Conservation (phyloP, 64 coral and sea anemone genomes). For the Pocillopora damicornis region DNA sequence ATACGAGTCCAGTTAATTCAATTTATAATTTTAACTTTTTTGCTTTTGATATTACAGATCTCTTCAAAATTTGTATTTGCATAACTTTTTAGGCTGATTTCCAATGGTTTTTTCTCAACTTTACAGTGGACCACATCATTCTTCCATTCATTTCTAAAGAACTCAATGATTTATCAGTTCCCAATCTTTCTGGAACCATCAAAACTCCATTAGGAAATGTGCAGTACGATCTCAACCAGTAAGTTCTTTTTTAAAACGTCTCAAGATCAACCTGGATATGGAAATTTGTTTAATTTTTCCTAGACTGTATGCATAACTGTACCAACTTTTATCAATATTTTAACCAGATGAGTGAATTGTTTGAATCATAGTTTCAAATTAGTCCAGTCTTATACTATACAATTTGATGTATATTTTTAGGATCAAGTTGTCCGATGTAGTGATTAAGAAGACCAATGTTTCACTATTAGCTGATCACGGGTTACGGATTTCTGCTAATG, state of each 20-base stretch:
- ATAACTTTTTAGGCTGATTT: neutral
- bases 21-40: too few species aligned
- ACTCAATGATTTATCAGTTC: slow-evolving; percentile 43
- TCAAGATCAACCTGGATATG: too few species aligned
- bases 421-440: slow-evolving; percentile 57
- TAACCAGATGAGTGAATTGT: too few species aligned
- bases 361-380: too few species aligned
- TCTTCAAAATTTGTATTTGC: neutral
- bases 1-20: too few species aligned
- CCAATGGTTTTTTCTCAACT: neutral
- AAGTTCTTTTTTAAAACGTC: neutral
- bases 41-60: too few species aligned
- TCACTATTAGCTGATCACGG: slow-evolving; percentile 35
- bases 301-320: too few species aligned
- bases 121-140: slow-evolving; percentile 32
- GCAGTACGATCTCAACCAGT: slow-evolving; percentile 39
- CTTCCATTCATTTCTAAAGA: slow-evolving; percentile 60
- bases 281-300: too few species aligned
- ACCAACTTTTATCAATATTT: too few species aligned
- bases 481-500: slow-evolving; percentile 18
- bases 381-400: neutral
- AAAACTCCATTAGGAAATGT: slow-evolving; percentile 58
- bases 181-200: slow-evolving; percentile 19
- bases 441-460: slow-evolving; percentile 43
- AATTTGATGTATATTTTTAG: neutral